phyloP scores from a whole-genome alignment of 2,113 vertebrate species.

The Mesoclemmys tuberculata region DNA sequence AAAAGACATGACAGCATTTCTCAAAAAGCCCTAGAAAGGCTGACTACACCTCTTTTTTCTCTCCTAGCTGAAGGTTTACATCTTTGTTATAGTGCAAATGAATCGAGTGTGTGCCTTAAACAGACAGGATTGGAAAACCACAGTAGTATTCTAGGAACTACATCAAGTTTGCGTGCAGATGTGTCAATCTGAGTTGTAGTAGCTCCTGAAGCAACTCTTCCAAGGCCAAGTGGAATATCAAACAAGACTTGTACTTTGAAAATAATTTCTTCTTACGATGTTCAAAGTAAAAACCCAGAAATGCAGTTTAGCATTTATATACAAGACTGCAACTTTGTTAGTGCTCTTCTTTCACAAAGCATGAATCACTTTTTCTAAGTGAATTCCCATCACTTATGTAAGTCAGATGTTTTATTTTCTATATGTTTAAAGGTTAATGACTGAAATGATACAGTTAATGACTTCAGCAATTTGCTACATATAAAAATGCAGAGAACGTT shows the following conservation, averaged over 20 bases:
- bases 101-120: background rate
- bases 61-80: background rate
- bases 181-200: background rate
- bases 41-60: background rate
- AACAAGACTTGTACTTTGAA: accelerated
- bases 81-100: background rate
- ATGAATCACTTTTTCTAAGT: background rate
- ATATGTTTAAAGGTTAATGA: background rate
- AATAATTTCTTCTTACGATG: background rate
- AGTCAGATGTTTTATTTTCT: background rate
- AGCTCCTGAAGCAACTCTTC: background rate
- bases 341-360: background rate
- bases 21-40: background rate
- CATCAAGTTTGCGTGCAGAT: background rate
- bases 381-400: background rate
- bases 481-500: background rate
- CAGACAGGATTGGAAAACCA: background rate
- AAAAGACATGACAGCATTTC: background rate
- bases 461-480: background rate
- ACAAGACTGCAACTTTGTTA: background rate
- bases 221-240: background rate
- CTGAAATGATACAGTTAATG: background rate
- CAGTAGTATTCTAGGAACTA: background rate
- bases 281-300: background rate
- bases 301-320: background rate